phyloP scores from a whole-genome alignment of 2,888 invertebrate genomes.

The Cheilosia soror region DNA sequence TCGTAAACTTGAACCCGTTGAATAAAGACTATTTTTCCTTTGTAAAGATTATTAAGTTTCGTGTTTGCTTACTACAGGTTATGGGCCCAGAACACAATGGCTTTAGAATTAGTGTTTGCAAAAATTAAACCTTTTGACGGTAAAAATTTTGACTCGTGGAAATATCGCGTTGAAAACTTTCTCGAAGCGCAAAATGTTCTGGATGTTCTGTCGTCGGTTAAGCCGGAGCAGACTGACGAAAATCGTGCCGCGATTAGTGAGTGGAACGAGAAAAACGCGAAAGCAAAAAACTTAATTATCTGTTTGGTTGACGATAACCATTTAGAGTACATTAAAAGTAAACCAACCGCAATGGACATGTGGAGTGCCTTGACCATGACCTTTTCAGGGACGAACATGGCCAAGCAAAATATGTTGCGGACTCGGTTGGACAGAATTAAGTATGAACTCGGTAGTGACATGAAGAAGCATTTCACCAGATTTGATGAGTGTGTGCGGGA shows the following conservation, averaged over 20 bases:
- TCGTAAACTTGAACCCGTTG: background rate
- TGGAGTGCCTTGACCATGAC: too few relatives aligned
- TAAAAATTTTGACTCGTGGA: slow-evolving; percentile 60
- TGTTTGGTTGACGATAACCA: background rate
- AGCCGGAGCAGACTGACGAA: slow-evolving; percentile 23
- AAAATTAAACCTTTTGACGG: slow-evolving; percentile 68
- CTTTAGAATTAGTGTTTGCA: slow-evolving; percentile 48
- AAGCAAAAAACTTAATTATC: slow-evolving; percentile 48
- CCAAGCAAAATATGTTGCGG: too few relatives aligned
- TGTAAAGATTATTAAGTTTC: background rate
- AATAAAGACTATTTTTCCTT: background rate
- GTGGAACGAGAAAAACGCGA: slow-evolving; percentile 24
- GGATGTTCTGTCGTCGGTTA: slow-evolving; percentile 17
- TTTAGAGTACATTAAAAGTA: too few relatives aligned
- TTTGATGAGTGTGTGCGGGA: slow-evolving; percentile 52
- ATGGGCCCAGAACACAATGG: slow-evolving; percentile 25
- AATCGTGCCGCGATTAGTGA: background rate
- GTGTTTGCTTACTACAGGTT: slow-evolving; percentile 5
- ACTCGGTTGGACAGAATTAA: background rate
- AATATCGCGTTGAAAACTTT: slow-evolving; percentile 43
- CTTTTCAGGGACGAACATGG: too few relatives aligned
- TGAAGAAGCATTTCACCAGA: slow-evolving; percentile 37
- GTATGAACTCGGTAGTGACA: slow-evolving; percentile 49
- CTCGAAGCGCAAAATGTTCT: slow-evolving; percentile 30
- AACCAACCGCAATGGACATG: too few relatives aligned